Evolutionary conservation across 2,113 vertebrate species (phyloP), one percentile per base, ranked within the genome.

Genomic region (Holacanthus passer): DNA sequence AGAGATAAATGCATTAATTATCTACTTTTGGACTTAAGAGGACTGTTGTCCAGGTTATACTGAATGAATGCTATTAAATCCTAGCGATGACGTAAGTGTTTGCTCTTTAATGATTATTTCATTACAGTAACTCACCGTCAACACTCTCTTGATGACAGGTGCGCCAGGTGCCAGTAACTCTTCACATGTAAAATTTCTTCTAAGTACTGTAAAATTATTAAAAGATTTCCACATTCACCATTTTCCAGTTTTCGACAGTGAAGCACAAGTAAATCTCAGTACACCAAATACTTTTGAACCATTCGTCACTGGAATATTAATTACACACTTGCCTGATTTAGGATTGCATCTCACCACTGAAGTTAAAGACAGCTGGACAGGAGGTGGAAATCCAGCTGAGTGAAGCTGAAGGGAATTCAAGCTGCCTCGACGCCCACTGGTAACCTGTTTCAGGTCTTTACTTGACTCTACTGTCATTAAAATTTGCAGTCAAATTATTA

Each of bases 81-180:
- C 8, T 12, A 7, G 19, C 35, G 16, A 29, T 43, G 3, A 20
- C 8, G 17, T 12, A 9, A 32, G 60, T 81, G 16, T 73, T 20
- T 37, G 4, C 22, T 31, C 10, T 52, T 3, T 55, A 17, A 48
- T 31, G 5, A 22, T 50, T 20, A 20, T 16, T 11, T 14, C 29
- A 59, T 43, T 53, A 14, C 29, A 37, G 81, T 27, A 71, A 85
- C 96, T 96, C 86, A 97, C 97, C 41, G 96, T 97, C 45, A 97
- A 84, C 0, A 95, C 95, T 91, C 90, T 96, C 92, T 96, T 96
- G 81, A 96, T 67, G 69, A 96, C 96, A 0, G 96, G 95, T 8
- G 95, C 95, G 55, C 95, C 96, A 0, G 96, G 96, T 78, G 94
- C 93, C 91, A 97, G 58, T 62, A 97, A 91, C 80, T 97, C 96